phyloP scores from a whole-genome alignment of 2,888 invertebrate species.

The Agonum fuliginosum region DNA sequence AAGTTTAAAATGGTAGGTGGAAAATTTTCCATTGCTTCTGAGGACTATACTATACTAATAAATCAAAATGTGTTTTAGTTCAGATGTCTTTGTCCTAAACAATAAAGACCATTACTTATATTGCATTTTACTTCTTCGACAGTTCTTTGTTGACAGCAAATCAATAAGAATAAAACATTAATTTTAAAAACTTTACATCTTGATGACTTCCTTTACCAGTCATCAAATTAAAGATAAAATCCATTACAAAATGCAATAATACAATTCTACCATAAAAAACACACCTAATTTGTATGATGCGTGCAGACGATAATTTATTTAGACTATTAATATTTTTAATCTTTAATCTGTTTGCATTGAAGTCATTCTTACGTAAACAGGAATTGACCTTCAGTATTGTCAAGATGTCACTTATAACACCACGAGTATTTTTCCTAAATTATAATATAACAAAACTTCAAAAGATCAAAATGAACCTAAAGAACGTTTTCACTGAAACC shows the following conservation, averaged over 20 bases:
- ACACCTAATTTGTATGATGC: not conserved
- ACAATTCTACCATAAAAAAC: constrained; percentile 9
- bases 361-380: constrained; percentile 3
- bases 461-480: too few species aligned
- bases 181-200: not conserved
- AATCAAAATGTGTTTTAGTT: not conserved
- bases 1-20: too few species aligned
- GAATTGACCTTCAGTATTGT: not conserved
- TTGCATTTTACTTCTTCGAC: not conserved
- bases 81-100: not conserved
- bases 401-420: not conserved
- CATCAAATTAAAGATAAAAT: not conserved
- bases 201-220: not conserved
- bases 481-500: too few species aligned
- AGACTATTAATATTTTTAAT: constrained; percentile 31
- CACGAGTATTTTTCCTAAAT: not conserved
- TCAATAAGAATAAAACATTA: constrained; percentile 14
- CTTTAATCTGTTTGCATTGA: constrained; percentile 28
- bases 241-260: constrained; percentile 1
- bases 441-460: too few species aligned
- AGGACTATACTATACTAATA: too few species aligned
- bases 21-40: too few species aligned
- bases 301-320: not conserved
- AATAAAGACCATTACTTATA: constrained; percentile 20
- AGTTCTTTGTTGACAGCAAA: constrained; percentile 10